These are phyloP conservation scores for Cynaeus angustus DNA, from an alignment of 2,888 invertebrate genomes.

Conservation along the genomic window DNA sequence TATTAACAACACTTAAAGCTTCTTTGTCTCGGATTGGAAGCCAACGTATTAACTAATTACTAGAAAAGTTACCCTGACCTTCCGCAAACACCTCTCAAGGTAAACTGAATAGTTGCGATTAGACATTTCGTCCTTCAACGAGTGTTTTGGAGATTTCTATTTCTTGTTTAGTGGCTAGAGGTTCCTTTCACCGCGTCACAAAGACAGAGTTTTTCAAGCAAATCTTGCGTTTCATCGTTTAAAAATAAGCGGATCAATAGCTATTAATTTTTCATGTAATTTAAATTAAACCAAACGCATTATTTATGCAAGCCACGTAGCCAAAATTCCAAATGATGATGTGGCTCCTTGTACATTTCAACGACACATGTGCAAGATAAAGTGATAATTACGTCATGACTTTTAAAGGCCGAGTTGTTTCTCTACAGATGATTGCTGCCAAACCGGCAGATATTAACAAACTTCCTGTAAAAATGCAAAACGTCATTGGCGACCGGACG, in stretches of 20 bases:
- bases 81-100: slow-evolving; percentile 31
- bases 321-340: not conserved
- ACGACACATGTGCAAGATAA: too few species aligned
- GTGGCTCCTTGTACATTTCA: not conserved
- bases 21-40: too few species aligned
- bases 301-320: not conserved
- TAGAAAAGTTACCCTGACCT: slow-evolving; percentile 45
- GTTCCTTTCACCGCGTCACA: slow-evolving; percentile 32
- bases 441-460: not conserved
- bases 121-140: slow-evolving; percentile 35
- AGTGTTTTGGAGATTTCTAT: slow-evolving; percentile 25
- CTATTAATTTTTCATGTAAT: not conserved
- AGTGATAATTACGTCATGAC: too few species aligned
- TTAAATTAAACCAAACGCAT: not conserved
- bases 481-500: slow-evolving; percentile 19
- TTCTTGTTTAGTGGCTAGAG: slow-evolving; percentile 21
- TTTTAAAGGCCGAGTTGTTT: too few species aligned
- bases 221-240: slow-evolving; percentile 8
- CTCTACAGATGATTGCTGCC: too few species aligned
- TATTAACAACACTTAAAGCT: too few species aligned
- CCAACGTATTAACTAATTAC: not conserved
- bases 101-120: slow-evolving; percentile 7
- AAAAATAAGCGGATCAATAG: slow-evolving; percentile 4
- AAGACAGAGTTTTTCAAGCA: not conserved
- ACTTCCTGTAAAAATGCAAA: slow-evolving; percentile 13